Evolutionary conservation across 2,113 vertebrate genomes (phyloP).

Genomic region (Tretioscincus oriximinensis): DNA sequence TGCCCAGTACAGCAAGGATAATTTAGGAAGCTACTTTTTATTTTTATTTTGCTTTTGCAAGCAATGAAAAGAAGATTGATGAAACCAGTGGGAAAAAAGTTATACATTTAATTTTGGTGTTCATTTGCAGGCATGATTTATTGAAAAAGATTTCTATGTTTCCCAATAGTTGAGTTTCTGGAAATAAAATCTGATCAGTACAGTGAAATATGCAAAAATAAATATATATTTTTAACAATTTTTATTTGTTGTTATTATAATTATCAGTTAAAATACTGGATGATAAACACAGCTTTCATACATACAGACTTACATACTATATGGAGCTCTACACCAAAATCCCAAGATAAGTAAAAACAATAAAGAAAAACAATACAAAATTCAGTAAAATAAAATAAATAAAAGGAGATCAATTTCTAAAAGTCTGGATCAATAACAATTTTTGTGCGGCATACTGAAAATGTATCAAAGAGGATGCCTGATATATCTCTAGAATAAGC

Average conservation of each 20-base stretch:
- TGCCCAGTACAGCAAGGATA: background rate
- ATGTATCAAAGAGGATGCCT: no score
- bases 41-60: constrained; percentile 12
- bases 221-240: background rate
- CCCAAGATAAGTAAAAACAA: no score
- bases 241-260: background rate
- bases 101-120: constrained; percentile 24
- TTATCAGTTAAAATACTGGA: background rate
- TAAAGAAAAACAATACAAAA: no score
- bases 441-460: no score
- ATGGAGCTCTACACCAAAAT: no score
- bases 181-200: background rate
- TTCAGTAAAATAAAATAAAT: no score
- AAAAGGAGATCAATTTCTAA: no score
- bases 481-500: no score
- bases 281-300: background rate
- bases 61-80: constrained; percentile 29
- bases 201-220: background rate
- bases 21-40: constrained; percentile 20
- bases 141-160: background rate
- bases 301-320: no score
- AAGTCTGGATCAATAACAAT: no score
- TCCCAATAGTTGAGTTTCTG: background rate
- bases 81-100: constrained; percentile 31
- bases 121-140: constrained; percentile 44